phyloP scores from a whole-genome alignment of 2,113 vertebrate genomes.

The Talpa occidentalis region DNA sequence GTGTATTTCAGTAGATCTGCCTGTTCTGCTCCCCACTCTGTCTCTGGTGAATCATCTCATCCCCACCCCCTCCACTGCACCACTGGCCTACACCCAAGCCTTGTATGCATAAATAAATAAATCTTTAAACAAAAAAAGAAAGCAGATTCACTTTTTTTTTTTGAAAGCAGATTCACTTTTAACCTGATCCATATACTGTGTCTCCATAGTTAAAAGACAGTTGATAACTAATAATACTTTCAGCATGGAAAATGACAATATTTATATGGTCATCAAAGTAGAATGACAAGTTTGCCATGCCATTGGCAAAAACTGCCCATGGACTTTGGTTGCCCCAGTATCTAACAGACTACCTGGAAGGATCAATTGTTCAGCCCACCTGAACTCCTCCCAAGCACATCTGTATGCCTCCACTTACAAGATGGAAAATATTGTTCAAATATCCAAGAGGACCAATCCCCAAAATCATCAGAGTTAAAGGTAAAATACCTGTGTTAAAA shows the following conservation, averaged over 20 bases:
- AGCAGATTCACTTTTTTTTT: too few species aligned
- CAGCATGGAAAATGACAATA: slow-evolving; percentile 2
- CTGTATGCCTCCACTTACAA: slow-evolving; percentile 2
- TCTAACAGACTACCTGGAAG: slow-evolving; percentile 3
- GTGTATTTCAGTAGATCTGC: too few species aligned
- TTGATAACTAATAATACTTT: not conserved
- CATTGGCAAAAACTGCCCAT: not conserved
- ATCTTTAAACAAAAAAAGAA: too few species aligned
- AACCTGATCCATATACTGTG: not conserved
- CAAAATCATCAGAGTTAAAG: slow-evolving; percentile 23
- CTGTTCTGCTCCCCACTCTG: too few species aligned
- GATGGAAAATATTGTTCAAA: slow-evolving; percentile 37
- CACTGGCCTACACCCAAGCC: too few species aligned
- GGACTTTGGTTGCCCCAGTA: not conserved
- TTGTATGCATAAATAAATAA: too few species aligned
- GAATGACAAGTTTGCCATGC: not conserved
- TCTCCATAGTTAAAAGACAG: slow-evolving; percentile 16
- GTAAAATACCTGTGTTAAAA: not conserved
- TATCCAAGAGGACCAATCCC: not conserved
- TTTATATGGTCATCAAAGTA: not conserved
- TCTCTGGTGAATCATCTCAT: too few species aligned
- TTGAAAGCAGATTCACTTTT: slow-evolving; percentile 27
- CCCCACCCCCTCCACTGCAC: too few species aligned
- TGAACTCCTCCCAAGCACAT: not conserved
- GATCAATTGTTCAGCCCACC: not conserved